Base-by-base conservation (phyloP, 2,797 vertebrate species). In the Sylvia borin region DNA sequence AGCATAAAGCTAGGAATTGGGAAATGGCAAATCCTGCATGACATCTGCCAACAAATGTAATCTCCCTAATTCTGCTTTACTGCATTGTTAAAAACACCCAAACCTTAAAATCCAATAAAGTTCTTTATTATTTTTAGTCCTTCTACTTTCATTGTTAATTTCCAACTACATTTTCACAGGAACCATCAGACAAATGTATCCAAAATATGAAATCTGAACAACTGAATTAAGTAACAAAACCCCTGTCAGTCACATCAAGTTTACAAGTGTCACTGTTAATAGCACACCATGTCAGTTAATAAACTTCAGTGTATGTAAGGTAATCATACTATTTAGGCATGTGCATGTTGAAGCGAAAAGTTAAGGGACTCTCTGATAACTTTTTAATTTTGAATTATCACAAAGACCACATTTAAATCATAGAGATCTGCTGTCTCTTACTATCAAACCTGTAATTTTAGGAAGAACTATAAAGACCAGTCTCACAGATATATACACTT, bases 211-310 rank as follows among this genome's bases (percentile, higher is more conserved):
- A 42, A 26, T 93, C 45, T 93, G 78, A 88, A 96, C 38, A 93
- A 97, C 1, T 85, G 80, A 96, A 94, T 96, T 94, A 96, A 96
- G 62, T 89, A 94, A 94, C 90, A 93, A 93, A 97, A 27, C 5
- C 45, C 24, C 26, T 92, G 66, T 88, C 83, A 92, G 73, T 61
- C 94, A 66, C 29, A 95, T 87, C 47, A 76, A 32, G 29, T 84
- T 95, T 85, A 77, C n/a, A 97, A 96, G 67, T 68, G 43, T 90
- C 94, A 93, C 58, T 92, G 68, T 90, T 91, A 60, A 91, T 71
- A 95, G 71, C 55, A 80, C 60, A 94, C 13, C 62, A 61, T 24
- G 25, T 83, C 75, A 93, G 62, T 66, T 42, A 85, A 73, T 36
- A 81, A 93, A 62, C 64, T 27, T 55, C 27, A 51, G 7, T 4